Conservation (phyloP, 2,888 invertebrate species). For the Heliconius ethilla region DNA sequence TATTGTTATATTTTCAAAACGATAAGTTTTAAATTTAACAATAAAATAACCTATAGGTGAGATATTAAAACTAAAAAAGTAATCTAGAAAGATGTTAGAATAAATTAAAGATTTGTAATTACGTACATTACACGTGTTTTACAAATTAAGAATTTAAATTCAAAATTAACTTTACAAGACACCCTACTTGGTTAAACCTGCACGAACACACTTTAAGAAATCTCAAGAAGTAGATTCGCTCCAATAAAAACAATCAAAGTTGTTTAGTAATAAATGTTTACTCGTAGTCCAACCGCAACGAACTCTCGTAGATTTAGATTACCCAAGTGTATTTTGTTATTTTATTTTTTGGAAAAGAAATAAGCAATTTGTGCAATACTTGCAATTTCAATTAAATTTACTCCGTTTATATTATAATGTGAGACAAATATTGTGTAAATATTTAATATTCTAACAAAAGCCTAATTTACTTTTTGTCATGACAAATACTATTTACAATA, state of each 20-base stretch:
- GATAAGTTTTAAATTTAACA: too few relatives aligned
- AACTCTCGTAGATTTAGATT: constrained; percentile 18
- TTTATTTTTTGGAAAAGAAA: constrained; percentile 19
- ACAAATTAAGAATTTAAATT: background rate
- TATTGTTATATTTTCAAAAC: too few relatives aligned
- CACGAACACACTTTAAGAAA: constrained; percentile 4
- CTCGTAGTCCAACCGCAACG: constrained; percentile 21
- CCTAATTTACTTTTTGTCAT: background rate
- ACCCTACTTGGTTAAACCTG: background rate
- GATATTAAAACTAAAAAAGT: too few relatives aligned
- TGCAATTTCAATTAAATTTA: constrained; percentile 7
- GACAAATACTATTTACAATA: background rate
- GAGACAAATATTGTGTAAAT: background rate
- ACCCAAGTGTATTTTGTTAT: constrained; percentile 24
- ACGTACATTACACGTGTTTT: background rate
- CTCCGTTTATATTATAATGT: background rate
- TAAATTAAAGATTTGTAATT: background rate
- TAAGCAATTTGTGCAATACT: constrained; percentile 7
- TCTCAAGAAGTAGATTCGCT: constrained; percentile 24
- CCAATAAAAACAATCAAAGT: constrained; percentile 26
- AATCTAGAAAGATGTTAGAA: background rate
- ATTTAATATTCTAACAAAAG: background rate
- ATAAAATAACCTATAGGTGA: too few relatives aligned
- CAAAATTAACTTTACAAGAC: background rate
- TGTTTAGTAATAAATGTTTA: constrained; percentile 25